Evolutionary conservation across 2,888 invertebrate species (phyloP).

Genomic region (Aleiodes alternator): DNA sequence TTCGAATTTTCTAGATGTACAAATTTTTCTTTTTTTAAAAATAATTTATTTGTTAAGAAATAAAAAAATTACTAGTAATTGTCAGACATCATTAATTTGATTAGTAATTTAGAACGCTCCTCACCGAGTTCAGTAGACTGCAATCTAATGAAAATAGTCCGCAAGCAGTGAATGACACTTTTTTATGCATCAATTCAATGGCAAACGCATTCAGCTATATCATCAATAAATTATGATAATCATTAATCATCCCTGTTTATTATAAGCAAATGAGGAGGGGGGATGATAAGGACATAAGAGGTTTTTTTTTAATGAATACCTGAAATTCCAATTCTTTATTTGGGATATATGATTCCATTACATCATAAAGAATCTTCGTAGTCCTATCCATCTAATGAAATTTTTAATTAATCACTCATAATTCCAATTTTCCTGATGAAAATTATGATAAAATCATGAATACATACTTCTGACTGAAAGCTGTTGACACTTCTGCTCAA

Average conservation of each 20-base stretch:
- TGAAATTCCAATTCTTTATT: no score
- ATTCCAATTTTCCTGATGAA: no score
- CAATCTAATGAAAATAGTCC: constrained; percentile 10
- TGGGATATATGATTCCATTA: background rate
- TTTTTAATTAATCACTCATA: background rate
- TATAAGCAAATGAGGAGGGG: no score
- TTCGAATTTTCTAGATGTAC: no score
- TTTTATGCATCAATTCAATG: constrained; percentile 7
- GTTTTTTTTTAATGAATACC: background rate
- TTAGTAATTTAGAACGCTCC: background rate
- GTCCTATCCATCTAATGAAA: background rate
- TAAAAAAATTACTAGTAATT: no score
- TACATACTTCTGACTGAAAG: background rate
- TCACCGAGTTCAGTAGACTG: constrained; percentile 2
- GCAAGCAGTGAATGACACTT: background rate
- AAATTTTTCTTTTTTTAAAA: no score
- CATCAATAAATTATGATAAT: no score
- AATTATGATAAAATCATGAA: background rate
- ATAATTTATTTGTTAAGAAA: no score
- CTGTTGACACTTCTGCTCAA: background rate
- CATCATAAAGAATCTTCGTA: background rate
- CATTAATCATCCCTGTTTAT: background rate
- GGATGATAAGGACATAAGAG: no score
- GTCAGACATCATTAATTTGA: background rate
- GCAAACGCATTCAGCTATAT: background rate